Base-by-base conservation (phyloP, 2,888 invertebrate species). In the Tricholauxania praeusta region DNA sequence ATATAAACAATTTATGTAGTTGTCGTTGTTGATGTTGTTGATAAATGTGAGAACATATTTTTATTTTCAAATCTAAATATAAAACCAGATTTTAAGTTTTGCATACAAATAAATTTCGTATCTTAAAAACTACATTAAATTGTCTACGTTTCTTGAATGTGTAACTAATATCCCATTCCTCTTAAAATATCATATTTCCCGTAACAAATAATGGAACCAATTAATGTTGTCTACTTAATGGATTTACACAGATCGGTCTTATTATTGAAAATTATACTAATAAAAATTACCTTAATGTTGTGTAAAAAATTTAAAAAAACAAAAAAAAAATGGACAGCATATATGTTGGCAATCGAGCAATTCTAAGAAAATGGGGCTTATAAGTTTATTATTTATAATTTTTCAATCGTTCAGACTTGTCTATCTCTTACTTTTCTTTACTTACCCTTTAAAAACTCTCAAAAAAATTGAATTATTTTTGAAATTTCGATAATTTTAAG, bases 331-430 rank as follows among this genome's bases (percentile, higher is more conserved):
- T 80, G 85, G 86, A 87, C 87, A 86, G 86, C 86, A 86, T 86
- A 86, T 86, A 87, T 87, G 87, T 87, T 86, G 87, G 86, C 86
- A 86, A 87, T 87, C 86, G 86, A 86, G 86, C 86, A 86, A 86
- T 82, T 81, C 78, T 70, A 39, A 39, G 72, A 60, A n/a, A 57
- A 47, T 1, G 39, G 39, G 64, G 22, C 47, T 49, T 72, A 49
- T 55, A 32, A 15, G 12, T 49, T 48, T 59, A 71, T 51, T n/a
- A 62, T 70, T 22, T 51, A 52, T 68, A 59, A 52, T 63, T 72
- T 66, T 73, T 71, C 52, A 47, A 47, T 57, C 57, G 62, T 74
- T 39, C 7, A 55, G 19, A 59, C 51, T 19, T 66, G 71, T 68
- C 74, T 73, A 72, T 72, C 77, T 75, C 73, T 75, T 72, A 64